Base-by-base conservation (phyloP, 2,888 invertebrate species). In the Trichacis sp. region DNA sequence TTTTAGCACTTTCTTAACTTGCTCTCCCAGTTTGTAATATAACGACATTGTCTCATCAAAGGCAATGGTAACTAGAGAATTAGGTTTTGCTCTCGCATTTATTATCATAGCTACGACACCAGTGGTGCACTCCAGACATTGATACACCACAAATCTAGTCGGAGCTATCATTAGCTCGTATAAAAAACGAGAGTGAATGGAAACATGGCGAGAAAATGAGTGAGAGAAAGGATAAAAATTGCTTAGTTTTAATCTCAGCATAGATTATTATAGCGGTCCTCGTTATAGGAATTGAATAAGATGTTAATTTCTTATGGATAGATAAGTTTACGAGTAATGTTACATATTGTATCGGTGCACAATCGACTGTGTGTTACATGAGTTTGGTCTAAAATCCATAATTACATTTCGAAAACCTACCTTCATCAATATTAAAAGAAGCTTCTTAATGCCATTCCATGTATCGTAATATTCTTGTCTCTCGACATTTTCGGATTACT, bases 331-430 rank as follows among this genome's bases (percentile, higher is more conserved):
- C 69, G 69, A 72, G 48, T 74, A 74, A 75, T 59, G 70, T 74
- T 73, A 70, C 58, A 62, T 51, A 70, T 69, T 71, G 59, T 74
- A 77, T 73, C 73, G 73, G 72, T 78, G 79, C 79, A 76, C 80
- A 75, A 76, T 77, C 69, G 76, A 75, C 68, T 73, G 77, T 72
- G 73, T 72, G 40, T 40, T 15, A 71, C 70, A 75, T 70, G 71
- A 77, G 74, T 78, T 77, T 78, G 81, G 80, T 79, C 81, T 81
- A 81, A 79, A 54, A 49, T 52, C n/a, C n/a, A 17, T 45, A 62
- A 60, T 67, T 60, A 58, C 61, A 59, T 58, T 68, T 47, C 47
- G 48, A 56, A 59, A 47, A 45, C 46, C 33, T 46, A 48, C 55
- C 48, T 68, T 64, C 56, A 68, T 58, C 54, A 24, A 54, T 5